Base-by-base conservation (phyloP, 1,140 invertebrate genomes). In the Amphibalanus amphitrite region DNA sequence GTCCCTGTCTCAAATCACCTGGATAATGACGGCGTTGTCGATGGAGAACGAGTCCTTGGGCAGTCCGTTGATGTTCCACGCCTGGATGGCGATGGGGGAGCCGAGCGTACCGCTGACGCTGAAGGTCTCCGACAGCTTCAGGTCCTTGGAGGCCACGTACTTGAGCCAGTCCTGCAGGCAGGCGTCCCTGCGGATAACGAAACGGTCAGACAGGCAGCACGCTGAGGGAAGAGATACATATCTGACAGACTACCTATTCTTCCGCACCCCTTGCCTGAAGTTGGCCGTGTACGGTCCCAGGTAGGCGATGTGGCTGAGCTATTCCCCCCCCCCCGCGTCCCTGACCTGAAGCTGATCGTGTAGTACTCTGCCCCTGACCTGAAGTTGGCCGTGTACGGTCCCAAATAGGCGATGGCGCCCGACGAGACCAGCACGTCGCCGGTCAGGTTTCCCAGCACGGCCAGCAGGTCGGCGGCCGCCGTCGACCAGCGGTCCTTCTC, bases 291-390 rank as follows among this genome's bases (percentile, higher is more conserved):
- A 93, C n/a, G 91, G 87, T 1, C 93, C 92, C 4, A 96, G 84
- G 81, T 97, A 98, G 3, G 93, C 91, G 67, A 96, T 89, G 65
- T n/a, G n/a, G n/a, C n/a, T n/a, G n/a, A n/a, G n/a, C n/a, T n/a
- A n/a, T n/a, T n/a, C n/a, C n/a, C n/a, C n/a, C n/a, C n/a, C n/a
- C n/a, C n/a, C n/a, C n/a, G n/a, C n/a, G n/a, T n/a, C n/a, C n/a
- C n/a, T 38, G 38, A 38, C 38, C 38, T 38, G 38, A 38, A 38
- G 38, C 17, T 38, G 38, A 17, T 17, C 38, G 38, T 38, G 38
- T 38, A 38, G n/a, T 6, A 17, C 13, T 59, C 47, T 47, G 20
- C 4, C 40, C 71, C 76, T 76, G 72, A 82, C 83, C 82, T 80
- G 81, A 69, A 80, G 78, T 70, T 85, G 6, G 88, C 84, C n/a